phyloP scores from a whole-genome alignment of 2,113 vertebrate genomes.

The Dermatemys mawii region DNA sequence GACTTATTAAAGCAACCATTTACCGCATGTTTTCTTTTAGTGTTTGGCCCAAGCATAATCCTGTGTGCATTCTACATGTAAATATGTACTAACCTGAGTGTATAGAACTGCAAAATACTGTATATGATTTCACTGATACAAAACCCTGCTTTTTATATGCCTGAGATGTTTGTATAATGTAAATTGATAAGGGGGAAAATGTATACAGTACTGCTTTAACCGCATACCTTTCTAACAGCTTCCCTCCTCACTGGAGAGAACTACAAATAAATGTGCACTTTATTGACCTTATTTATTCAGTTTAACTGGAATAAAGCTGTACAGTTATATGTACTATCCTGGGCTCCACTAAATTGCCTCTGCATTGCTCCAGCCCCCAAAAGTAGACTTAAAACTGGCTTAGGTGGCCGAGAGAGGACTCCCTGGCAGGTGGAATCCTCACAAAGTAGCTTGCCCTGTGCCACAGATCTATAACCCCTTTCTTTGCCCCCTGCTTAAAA shows the following conservation, averaged over 20 bases:
- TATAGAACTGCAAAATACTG: slow-evolving; percentile 36
- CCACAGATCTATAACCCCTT: background rate
- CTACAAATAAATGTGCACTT: slow-evolving; percentile 1
- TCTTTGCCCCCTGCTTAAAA: background rate
- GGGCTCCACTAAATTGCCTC: background rate
- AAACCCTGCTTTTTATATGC: slow-evolving; percentile 50
- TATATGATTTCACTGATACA: slow-evolving; percentile 44
- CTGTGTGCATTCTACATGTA: slow-evolving; percentile 74
- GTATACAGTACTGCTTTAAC: slow-evolving; percentile 25
- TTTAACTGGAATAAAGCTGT: background rate
- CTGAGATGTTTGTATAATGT: slow-evolving; percentile 70
- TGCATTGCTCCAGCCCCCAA: background rate
- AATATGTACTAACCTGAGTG: slow-evolving; percentile 74
- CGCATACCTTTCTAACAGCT: slow-evolving; percentile 24
- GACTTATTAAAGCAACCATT: slow-evolving; percentile 92
- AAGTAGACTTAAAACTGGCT: background rate
- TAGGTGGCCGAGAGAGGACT: background rate
- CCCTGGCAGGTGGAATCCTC: background rate
- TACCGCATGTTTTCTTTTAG: slow-evolving; percentile 85
- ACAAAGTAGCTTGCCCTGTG: too few species aligned
- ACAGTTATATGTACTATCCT: background rate
- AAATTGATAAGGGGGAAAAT: slow-evolving; percentile 63
- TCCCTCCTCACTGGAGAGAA: slow-evolving; percentile 36
- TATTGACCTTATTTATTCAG: slow-evolving; percentile 33
- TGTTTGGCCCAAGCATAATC: slow-evolving; percentile 71